Conservation (phyloP, 2,888 invertebrate species). For the Spicauda simplicius region DNA sequence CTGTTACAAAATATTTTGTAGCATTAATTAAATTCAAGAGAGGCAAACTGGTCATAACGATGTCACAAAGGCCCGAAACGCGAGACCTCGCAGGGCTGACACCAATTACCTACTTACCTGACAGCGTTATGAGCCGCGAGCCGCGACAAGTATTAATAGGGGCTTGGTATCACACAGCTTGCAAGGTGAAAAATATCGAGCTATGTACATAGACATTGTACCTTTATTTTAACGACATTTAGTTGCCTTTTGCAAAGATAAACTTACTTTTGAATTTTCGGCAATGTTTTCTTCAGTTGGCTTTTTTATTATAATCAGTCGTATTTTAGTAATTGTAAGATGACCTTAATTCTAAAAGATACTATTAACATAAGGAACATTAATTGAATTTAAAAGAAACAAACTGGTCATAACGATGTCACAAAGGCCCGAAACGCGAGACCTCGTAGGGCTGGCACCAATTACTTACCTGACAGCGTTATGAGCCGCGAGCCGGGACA, state of each 20-base stretch:
- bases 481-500: slow-evolving; percentile 10
- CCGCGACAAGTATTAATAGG: slow-evolving; percentile 21
- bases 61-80: slow-evolving; percentile 9
- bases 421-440: slow-evolving; percentile 1
- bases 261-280: too few species aligned
- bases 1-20: not conserved
- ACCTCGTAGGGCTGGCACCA: slow-evolving; percentile 25
- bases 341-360: too few species aligned
- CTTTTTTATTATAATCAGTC: too few species aligned
- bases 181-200: not conserved
- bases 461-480: slow-evolving; percentile 26
- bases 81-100: slow-evolving; percentile 15
- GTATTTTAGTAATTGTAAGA: too few species aligned
- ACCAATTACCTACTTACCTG: slow-evolving; percentile 28
- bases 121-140: slow-evolving; percentile 6
- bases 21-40: slow-evolving; percentile 2
- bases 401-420: slow-evolving; percentile 15
- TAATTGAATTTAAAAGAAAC: too few species aligned
- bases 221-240: too few species aligned
- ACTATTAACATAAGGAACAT: too few species aligned
- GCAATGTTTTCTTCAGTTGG: too few species aligned
- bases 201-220: not conserved
- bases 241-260: too few species aligned
- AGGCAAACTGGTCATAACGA: slow-evolving; percentile 10
- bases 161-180: not conserved